Percentiles rank a stretch among this genome's conserved stretches.
phyloP scores from a whole-genome alignment of 2,888 invertebrate genomes.

The Chirona hameri region DNA sequence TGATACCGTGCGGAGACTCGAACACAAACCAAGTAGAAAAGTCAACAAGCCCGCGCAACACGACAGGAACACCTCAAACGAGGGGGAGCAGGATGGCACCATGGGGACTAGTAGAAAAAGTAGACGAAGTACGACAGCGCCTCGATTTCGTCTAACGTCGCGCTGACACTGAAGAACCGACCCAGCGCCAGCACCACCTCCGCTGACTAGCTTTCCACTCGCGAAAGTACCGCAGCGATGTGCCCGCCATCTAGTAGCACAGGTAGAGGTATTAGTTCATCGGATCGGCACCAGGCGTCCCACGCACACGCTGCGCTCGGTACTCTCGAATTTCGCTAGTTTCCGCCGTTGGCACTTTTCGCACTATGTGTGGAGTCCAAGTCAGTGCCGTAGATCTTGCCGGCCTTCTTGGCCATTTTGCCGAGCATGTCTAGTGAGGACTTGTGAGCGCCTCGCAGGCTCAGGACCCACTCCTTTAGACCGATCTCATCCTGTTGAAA shows the following conservation, averaged over 20 bases:
- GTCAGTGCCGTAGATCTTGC: conserved; percentile 95
- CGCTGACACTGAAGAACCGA: background rate
- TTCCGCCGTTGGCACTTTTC: conserved; percentile 31
- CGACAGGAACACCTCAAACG: background rate
- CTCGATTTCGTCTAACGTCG: background rate
- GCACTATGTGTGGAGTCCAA: conserved; percentile 44
- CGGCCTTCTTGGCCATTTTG: conserved; percentile 97
- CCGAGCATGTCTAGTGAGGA: conserved; percentile 91
- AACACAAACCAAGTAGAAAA: background rate
- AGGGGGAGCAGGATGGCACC: background rate
- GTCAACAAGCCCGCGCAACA: background rate
- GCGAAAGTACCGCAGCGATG: background rate
- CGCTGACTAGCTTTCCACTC: background rate
- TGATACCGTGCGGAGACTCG: too few relatives aligned
- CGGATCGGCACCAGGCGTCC: background rate
- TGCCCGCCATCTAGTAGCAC: background rate
- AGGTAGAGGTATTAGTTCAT: background rate
- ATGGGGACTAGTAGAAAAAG: background rate
- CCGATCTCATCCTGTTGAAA: conserved; percentile 85
- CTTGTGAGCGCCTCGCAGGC: conserved; percentile 92
- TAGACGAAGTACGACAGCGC: background rate
- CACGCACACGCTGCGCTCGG: background rate
- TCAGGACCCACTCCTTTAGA: conserved; percentile 96
- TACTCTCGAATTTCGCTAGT: background rate
- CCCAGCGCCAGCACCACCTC: background rate